phyloP scores from a whole-genome alignment of 2,888 invertebrate genomes.

The Brachycybe producta region DNA sequence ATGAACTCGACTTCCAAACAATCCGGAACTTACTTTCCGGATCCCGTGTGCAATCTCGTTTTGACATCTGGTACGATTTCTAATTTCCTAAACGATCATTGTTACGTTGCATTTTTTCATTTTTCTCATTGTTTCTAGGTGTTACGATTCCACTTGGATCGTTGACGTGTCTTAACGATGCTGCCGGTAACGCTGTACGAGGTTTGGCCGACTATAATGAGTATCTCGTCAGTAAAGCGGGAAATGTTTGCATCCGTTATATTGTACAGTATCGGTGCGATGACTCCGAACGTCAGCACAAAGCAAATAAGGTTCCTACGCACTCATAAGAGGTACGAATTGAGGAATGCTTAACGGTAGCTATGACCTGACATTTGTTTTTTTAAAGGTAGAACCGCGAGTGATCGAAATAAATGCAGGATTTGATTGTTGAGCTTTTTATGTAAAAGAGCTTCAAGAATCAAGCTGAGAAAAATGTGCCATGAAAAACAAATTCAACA shows the following conservation, averaged over 20 bases:
- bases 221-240: conserved; percentile 24
- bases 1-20: conserved; percentile 22
- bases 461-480: too few relatives aligned
- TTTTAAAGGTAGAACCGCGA: too few relatives aligned
- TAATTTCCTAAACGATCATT: not conserved
- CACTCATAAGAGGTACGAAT: conserved; percentile 18
- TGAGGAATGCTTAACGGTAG: not conserved
- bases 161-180: conserved; percentile 20
- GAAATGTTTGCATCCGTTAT: conserved; percentile 25
- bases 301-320: conserved; percentile 20
- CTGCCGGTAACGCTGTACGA: conserved; percentile 16
- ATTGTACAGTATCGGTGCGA: conserved; percentile 22
- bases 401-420: too few relatives aligned
- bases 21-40: conserved; percentile 23
- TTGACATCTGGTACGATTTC: conserved; percentile 21
- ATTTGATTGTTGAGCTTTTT: too few relatives aligned
- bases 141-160: conserved; percentile 24
- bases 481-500: too few relatives aligned
- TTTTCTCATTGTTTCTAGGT: conserved; percentile 19
- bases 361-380: too few relatives aligned
- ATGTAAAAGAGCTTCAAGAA: too few relatives aligned
- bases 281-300: conserved; percentile 13
- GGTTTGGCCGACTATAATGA: conserved; percentile 23
- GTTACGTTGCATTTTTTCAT: not conserved
- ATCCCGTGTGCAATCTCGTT: conserved; percentile 22